Base-by-base conservation (phyloP, 2,113 vertebrate genomes). In the Eptesicus fuscus region DNA sequence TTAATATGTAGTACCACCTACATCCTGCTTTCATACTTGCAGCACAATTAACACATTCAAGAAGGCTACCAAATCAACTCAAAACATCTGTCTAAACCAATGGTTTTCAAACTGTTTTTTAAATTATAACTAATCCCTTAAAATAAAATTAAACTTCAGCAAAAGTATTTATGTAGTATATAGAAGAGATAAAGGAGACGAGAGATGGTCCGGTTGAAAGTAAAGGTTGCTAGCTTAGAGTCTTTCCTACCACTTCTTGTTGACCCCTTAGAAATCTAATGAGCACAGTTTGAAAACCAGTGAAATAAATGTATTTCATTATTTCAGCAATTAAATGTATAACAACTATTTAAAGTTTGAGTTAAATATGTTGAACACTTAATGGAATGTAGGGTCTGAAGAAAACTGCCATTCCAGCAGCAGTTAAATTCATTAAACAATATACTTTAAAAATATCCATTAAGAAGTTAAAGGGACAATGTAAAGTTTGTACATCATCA, bases 381-480 rank as follows among this genome's bases (percentile, higher is more conserved):
- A 97, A 98, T 96, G 97, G 97, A 98, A 98, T 97, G 96, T 97
- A 95, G 82, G 91, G 96, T 47, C 91, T 96, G 87, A 97, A 97
- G 92, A 98, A 97, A 59, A 49, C 88, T 94, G 95, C 95, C 86
- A 95, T 94, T 98, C 95, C 94, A 97, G 91, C 93, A 98, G 90
- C 76, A 98, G 78, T 18, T 96, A 95, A 97, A 95, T 88, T 96
- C 93, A 96, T 91, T 77, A 96, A 87, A 90, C 80, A 92, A 44
- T 56, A 89, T 56, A 88, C 76, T 96, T 94, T 76, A 71, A 92
- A 96, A 93, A 83, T 78, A 96, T 22, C 92, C 93, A 49, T 94
- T 70, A 95, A 95, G 92, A 94, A 95, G 89, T n/a, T 93, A 94
- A 93, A 97, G 90, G 95, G 92, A 96, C 88, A 96, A 88, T 92